Evolutionary conservation across 2,113 vertebrate genomes (phyloP).

Genomic region (Cinclus mexicanus): DNA sequence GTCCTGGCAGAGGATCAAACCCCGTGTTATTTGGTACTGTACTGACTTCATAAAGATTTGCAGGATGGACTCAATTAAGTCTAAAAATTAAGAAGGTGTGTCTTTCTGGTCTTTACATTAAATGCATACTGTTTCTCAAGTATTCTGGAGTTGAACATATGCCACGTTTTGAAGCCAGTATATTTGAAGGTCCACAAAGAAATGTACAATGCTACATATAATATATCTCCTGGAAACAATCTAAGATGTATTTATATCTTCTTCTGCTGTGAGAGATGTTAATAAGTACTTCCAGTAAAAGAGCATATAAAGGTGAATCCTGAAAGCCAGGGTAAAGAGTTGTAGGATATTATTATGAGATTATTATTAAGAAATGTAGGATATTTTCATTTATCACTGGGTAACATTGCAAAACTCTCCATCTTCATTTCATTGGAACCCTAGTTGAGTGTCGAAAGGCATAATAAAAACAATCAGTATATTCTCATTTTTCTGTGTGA

Average conservation of each 20-base stretch:
- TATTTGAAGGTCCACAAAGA: constrained; percentile 3
- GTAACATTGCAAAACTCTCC: background rate
- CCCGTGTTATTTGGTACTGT: constrained; percentile 38
- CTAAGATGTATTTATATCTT: constrained; percentile 20
- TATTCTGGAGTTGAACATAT: constrained; percentile 35
- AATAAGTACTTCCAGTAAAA: constrained; percentile 15
- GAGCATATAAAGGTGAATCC: background rate
- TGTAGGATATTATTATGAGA: background rate
- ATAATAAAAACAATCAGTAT: constrained; percentile 76
- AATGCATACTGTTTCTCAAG: constrained; percentile 31
- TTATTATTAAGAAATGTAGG: background rate
- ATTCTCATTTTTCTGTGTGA: constrained; percentile 75
- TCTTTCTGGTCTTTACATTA: constrained; percentile 59
- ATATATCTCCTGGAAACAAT: constrained; percentile 20
- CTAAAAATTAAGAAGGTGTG: constrained; percentile 56
- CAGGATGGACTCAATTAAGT: constrained; percentile 64
- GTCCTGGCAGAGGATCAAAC: constrained; percentile 71
- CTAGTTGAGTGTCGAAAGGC: constrained; percentile 44
- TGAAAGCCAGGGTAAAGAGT: background rate
- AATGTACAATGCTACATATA: background rate
- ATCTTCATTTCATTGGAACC: background rate
- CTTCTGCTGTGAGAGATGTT: background rate
- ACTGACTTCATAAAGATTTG: constrained; percentile 66
- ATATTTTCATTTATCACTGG: constrained; percentile 12
- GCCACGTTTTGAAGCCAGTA: constrained; percentile 36